Conservation (phyloP, 2,113 vertebrate genomes). For the Myotis brandtii region DNA sequence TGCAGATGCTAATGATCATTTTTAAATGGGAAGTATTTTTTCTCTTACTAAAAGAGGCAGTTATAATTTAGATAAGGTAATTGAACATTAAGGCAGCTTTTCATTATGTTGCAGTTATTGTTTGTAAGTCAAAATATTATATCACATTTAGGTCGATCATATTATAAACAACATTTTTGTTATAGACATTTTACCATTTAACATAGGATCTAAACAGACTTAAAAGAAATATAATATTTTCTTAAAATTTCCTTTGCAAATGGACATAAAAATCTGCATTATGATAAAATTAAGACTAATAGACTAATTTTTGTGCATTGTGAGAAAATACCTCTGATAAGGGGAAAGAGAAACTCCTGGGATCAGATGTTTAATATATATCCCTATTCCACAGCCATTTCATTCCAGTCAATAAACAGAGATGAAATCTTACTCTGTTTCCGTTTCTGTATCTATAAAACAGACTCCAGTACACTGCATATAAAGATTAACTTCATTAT, state of each 20-base stretch:
- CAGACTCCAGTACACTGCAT: background rate
- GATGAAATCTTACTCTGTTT: background rate
- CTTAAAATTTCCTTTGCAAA: conserved; percentile 3
- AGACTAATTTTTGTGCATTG: background rate
- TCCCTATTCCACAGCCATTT: background rate
- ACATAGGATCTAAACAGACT: background rate
- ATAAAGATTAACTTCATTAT: background rate
- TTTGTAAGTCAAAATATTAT: background rate
- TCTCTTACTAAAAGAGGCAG: background rate
- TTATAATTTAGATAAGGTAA: background rate
- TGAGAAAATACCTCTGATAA: background rate
- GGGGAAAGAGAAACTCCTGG: background rate
- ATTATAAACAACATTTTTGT: background rate
- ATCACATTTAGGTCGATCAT: background rate
- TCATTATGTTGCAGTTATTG: background rate
- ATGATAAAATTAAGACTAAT: background rate
- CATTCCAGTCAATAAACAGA: background rate
- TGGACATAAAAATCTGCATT: background rate
- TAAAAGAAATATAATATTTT: background rate
- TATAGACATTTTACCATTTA: background rate
- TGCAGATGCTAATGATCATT: background rate
- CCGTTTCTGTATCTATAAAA: background rate
- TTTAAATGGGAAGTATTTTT: background rate
- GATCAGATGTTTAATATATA: background rate
- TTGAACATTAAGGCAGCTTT: background rate